Evolutionary conservation across 2,888 invertebrate species (phyloP).

Genomic region (Tetragnatha montana): DNA sequence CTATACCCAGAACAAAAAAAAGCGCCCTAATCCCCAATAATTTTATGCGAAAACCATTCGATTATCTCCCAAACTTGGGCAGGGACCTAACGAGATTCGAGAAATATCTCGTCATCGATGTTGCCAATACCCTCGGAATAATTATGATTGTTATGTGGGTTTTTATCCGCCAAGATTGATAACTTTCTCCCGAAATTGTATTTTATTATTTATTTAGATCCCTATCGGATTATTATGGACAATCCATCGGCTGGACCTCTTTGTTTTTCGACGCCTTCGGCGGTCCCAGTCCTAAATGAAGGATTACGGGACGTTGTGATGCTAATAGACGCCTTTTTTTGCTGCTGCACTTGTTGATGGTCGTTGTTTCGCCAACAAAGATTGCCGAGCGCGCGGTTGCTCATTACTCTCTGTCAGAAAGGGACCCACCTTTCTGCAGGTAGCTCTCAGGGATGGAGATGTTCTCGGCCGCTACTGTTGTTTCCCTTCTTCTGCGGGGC

Average conservation of each 20-base stretch:
- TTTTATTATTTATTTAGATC: slow-evolving; percentile 69
- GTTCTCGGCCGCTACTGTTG: background rate
- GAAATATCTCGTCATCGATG: slow-evolving; percentile 47
- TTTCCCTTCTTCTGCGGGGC: too few species aligned
- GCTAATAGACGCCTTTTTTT: slow-evolving; percentile 32
- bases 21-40: background rate
- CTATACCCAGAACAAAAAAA: background rate
- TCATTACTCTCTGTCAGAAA: slow-evolving; percentile 59
- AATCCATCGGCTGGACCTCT: background rate
- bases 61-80: slow-evolving; percentile 33
- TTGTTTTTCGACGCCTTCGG: background rate
- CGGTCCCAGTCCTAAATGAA: slow-evolving; percentile 33
- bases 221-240: slow-evolving; percentile 59
- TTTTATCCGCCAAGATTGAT: slow-evolving; percentile 57
- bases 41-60: slow-evolving; percentile 6
- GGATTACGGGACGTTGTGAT: slow-evolving; percentile 46
- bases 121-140: slow-evolving; percentile 49
- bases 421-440: slow-evolving; percentile 33
- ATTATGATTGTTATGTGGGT: slow-evolving; percentile 58
- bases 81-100: slow-evolving; percentile 38
- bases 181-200: slow-evolving; percentile 58
- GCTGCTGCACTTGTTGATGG: slow-evolving; percentile 1
- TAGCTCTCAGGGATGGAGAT: background rate
- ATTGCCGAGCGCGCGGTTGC: slow-evolving; percentile 29
- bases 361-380: slow-evolving; percentile 53